phyloP scores from a whole-genome alignment of 2,888 invertebrate species.

The Xestia rhomboidea region DNA sequence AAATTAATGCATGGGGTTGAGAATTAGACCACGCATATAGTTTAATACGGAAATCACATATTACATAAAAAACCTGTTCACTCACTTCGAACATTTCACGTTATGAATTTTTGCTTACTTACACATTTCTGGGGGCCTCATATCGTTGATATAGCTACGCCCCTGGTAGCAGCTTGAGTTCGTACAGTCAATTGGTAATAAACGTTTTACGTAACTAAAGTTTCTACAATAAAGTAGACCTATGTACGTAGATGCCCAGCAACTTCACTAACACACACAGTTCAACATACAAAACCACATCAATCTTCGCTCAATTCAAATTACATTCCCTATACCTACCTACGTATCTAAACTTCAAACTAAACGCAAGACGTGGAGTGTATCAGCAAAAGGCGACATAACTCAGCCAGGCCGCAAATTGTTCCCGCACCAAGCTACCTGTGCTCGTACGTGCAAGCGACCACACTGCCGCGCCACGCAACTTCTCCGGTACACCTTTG shows the following conservation, averaged over 20 bases:
- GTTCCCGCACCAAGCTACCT: conserved; percentile 74
- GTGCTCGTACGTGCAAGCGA: conserved; percentile 68
- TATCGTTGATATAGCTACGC: too few relatives aligned
- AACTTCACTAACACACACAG: background rate
- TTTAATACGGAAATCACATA: too few relatives aligned
- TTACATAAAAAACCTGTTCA: too few relatives aligned
- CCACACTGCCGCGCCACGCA: conserved; percentile 77
- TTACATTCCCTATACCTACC: conserved; percentile 39
- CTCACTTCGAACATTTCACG: too few relatives aligned
- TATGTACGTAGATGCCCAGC: background rate
- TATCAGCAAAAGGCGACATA: conserved; percentile 76
- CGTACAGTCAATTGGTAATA: background rate
- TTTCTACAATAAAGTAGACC: background rate
- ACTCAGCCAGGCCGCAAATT: conserved; percentile 83
- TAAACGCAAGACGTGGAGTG: conserved; percentile 41
- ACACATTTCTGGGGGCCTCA: too few relatives aligned
- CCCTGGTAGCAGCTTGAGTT: background rate
- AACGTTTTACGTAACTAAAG: too few relatives aligned
- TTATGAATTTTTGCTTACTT: too few relatives aligned
- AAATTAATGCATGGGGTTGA: too few relatives aligned
- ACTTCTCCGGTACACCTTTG: conserved; percentile 81
- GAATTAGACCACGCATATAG: too few relatives aligned
- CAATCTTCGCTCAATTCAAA: conserved; percentile 60
- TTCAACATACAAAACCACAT: conserved; percentile 50
- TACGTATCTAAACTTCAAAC: conserved; percentile 43